Conservation (phyloP, 2,888 invertebrate genomes). For the Ornithoptera priamus region DNA sequence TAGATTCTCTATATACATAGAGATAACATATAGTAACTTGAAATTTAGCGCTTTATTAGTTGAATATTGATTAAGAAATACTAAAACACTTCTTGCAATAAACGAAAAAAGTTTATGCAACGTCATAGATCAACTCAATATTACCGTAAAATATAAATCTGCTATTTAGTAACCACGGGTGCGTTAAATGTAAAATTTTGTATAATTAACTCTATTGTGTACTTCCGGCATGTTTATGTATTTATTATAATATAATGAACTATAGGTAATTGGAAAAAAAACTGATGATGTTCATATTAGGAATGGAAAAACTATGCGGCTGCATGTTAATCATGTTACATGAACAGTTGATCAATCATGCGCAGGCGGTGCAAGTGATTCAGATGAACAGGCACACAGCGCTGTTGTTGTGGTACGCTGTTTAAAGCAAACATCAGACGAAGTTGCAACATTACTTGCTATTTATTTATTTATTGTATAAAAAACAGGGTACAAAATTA, state of each 20-base stretch:
- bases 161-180: neutral
- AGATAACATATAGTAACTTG: too few species aligned
- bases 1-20: too few species aligned
- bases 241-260: neutral
- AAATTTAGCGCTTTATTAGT: too few species aligned
- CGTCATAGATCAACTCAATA: too few species aligned
- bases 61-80: too few species aligned
- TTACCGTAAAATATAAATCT: neutral
- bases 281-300: constrained; percentile 24
- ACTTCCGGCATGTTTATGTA: neutral
- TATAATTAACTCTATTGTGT: neutral
- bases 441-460: neutral
- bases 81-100: too few species aligned
- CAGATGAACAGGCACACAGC: constrained; percentile 17
- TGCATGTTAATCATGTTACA: constrained; percentile 24
- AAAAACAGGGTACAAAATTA: too few species aligned
- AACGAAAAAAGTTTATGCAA: too few species aligned
- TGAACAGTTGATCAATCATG: constrained; percentile 27
- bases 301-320: constrained; percentile 28
- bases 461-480: neutral
- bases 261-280: constrained; percentile 13
- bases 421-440: neutral
- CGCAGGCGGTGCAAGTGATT: constrained; percentile 25
- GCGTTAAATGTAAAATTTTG: neutral
- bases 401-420: constrained; percentile 13